Conservation (phyloP, 2,888 invertebrate species). For the Andrena bicolor region DNA sequence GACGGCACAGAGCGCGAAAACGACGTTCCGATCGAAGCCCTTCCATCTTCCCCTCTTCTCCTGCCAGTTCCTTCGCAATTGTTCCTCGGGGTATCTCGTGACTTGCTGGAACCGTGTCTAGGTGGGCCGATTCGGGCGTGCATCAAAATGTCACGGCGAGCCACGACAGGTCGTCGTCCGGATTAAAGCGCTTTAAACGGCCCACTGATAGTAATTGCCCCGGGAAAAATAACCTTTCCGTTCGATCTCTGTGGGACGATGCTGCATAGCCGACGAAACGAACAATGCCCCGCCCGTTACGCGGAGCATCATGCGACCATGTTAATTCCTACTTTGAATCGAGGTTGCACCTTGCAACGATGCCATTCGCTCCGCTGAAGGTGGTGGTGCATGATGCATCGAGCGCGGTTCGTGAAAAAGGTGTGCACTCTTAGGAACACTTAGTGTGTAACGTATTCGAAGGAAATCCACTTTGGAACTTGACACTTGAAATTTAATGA, state of each 20-base stretch:
- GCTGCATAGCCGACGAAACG: slow-evolving; percentile 4
- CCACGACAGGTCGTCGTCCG: slow-evolving; percentile 49
- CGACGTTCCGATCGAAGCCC: slow-evolving; percentile 73
- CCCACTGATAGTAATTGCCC: slow-evolving; percentile 29
- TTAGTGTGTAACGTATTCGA: no score
- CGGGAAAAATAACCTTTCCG: slow-evolving; percentile 2
- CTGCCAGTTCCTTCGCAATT: slow-evolving; percentile 31
- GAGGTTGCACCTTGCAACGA: not conserved
- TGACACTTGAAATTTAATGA: no score
- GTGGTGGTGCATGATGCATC: no score
- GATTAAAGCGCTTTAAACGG: slow-evolving; percentile 58
- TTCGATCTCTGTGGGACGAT: not conserved
- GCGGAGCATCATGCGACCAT: not conserved
- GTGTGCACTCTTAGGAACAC: no score
- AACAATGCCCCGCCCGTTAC: not conserved
- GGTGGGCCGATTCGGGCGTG: slow-evolving; percentile 35
- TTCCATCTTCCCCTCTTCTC: slow-evolving; percentile 41
- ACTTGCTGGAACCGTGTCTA: slow-evolving; percentile 55
- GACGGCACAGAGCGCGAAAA: slow-evolving; percentile 79
- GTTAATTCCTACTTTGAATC: not conserved
- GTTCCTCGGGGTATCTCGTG: slow-evolving; percentile 58
- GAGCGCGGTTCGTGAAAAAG: no score
- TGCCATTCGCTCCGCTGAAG: not conserved
- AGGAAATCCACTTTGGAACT: no score
- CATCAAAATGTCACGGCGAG: slow-evolving; percentile 64